Evolutionary conservation across 2,888 invertebrate species (phyloP).

Genomic region (Drosophila rellima): DNA sequence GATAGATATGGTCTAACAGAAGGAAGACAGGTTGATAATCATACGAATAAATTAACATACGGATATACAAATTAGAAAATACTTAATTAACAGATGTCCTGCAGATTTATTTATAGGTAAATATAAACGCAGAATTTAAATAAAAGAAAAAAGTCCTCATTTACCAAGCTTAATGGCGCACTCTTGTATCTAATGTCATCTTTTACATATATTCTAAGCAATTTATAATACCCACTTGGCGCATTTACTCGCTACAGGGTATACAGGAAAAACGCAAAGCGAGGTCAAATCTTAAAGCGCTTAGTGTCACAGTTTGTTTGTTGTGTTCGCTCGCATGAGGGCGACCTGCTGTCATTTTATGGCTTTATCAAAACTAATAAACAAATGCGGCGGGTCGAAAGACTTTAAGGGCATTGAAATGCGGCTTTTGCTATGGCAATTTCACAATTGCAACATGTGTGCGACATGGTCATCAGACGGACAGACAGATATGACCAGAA

Average conservation of each 20-base stretch:
- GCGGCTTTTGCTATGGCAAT: conserved; percentile 11
- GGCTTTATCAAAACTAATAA: conserved; percentile 76
- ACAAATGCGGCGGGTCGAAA: conserved; percentile 39
- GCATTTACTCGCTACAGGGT: conserved; percentile 1
- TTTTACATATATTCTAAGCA: neutral
- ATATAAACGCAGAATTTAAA: neutral
- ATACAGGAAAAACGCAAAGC: conserved; percentile 14
- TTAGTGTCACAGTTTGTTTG: conserved; percentile 63
- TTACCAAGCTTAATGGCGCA: neutral
- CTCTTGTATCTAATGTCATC: neutral
- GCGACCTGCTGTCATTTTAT: conserved; percentile 48
- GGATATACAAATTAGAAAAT: neutral
- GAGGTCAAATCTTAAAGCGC: conserved; percentile 71
- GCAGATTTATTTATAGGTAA: neutral
- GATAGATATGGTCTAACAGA: neutral
- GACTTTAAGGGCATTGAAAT: conserved; percentile 3
- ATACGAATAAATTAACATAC: too few relatives aligned
- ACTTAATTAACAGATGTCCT: neutral
- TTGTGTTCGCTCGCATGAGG: conserved; percentile 21
- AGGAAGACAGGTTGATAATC: neutral
- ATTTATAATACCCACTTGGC: neutral
- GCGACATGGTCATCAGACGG: conserved; percentile 16
- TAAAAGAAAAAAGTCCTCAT: neutral
- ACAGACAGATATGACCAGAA: conserved; percentile 6
- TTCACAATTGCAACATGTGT: conserved; percentile 21